These are phyloP conservation scores for Pelochelys cantorii DNA, from an alignment of 2,797 vertebrate species.

Conservation along the genomic window DNA sequence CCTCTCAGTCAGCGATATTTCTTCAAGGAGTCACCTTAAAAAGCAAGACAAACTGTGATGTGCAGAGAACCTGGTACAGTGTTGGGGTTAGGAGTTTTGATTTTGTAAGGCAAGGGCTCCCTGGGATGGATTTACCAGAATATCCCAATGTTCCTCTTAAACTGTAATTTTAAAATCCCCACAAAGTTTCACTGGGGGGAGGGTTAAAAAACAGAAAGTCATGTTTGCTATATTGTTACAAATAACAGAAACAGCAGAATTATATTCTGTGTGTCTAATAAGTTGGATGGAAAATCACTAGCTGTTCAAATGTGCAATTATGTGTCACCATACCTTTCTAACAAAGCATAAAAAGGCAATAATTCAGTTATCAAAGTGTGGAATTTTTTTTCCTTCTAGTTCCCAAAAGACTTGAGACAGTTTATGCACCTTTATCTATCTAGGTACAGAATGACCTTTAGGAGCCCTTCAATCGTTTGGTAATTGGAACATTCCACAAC, in stretches of 20 bases:
- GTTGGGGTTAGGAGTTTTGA: background rate
- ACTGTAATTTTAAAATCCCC: background rate
- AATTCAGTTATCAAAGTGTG: background rate
- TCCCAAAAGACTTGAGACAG: background rate
- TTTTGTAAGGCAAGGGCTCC: background rate
- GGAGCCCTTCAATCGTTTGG: conserved; percentile 13
- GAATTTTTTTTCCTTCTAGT: background rate
- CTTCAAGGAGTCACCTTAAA: background rate
- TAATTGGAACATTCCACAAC: background rate
- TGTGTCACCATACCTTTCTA: background rate
- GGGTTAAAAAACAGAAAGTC: background rate
- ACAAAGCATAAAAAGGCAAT: background rate
- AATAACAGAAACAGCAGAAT: background rate
- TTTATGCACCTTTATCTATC: background rate
- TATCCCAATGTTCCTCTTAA: background rate
- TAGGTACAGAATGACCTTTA: conserved; percentile 14
- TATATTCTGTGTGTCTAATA: background rate
- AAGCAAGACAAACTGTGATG: background rate
- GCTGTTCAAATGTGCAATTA: conserved; percentile 10
- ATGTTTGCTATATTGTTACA: background rate
- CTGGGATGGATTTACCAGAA: background rate
- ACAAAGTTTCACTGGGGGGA: background rate
- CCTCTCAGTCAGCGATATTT: background rate
- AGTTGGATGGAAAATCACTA: background rate
- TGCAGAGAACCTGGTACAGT: background rate